Evolutionary conservation across 2,113 vertebrate genomes (phyloP).

Genomic region (Odocoileus hemionus): DNA sequence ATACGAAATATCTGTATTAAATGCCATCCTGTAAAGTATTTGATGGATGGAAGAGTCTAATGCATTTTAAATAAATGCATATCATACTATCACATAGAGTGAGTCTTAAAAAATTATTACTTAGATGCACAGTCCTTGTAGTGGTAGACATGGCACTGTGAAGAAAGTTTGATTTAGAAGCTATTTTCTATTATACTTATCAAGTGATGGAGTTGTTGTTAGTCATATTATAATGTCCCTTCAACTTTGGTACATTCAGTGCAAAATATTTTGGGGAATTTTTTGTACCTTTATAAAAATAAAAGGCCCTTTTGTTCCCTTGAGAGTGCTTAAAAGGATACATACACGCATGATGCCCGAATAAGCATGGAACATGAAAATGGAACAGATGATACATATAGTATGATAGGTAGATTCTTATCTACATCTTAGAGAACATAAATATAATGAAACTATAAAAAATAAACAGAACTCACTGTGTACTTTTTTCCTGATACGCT

Average conservation of each 20-base stretch:
- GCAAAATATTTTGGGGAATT: constrained; percentile 82
- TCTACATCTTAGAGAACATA: constrained; percentile 78
- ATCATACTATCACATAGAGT: constrained; percentile 77
- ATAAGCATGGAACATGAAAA: constrained; percentile 74
- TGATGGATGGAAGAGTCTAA: constrained; percentile 80
- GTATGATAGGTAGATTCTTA: constrained; percentile 70
- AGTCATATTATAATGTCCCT: constrained; percentile 76
- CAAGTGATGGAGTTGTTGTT: constrained; percentile 75
- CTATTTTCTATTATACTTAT: constrained; percentile 73
- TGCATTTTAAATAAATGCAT: constrained; percentile 85
- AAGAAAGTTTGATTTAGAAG: constrained; percentile 75
- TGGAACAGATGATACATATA: constrained; percentile 64
- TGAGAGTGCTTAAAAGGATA: constrained; percentile 80
- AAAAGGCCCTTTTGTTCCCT: constrained; percentile 81
- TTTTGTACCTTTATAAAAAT: constrained; percentile 84
- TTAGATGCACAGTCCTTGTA: constrained; percentile 80
- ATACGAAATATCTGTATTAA: constrained; percentile 82
- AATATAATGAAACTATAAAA: constrained; percentile 80
- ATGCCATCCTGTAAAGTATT: constrained; percentile 78
- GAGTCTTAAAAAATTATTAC: constrained; percentile 83
- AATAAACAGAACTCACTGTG: constrained; percentile 82
- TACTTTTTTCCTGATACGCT: constrained; percentile 80
- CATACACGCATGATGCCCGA: constrained; percentile 75
- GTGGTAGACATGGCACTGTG: constrained; percentile 77
- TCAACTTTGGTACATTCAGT: constrained; percentile 87